Evolutionary conservation across 2,113 vertebrate genomes (phyloP).

Genomic region (Forbesichthys agassizii): DNA sequence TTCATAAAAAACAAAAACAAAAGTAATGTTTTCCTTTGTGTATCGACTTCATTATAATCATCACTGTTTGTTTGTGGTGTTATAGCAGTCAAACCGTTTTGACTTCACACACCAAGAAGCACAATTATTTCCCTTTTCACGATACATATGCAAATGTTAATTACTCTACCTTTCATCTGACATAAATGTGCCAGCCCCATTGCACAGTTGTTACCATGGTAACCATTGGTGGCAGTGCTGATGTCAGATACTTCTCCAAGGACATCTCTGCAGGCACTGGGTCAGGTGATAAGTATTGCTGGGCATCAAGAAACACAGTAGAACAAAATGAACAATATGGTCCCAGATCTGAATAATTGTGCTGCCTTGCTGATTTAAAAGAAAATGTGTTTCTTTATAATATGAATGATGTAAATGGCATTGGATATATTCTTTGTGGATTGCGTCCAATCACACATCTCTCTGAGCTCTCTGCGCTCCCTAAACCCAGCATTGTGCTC

Average conservation of each 20-base stretch:
- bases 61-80: neutral
- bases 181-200: slow-evolving; percentile 36
- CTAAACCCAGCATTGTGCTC: slow-evolving; percentile 36
- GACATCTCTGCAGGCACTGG: slow-evolving; percentile 59
- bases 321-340: slow-evolving; percentile 53
- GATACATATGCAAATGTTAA: slow-evolving; percentile 67
- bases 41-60: neutral
- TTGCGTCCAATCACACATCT: slow-evolving; percentile 28
- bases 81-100: slow-evolving; percentile 20
- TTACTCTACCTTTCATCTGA: slow-evolving; percentile 59
- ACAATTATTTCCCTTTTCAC: slow-evolving; percentile 61
- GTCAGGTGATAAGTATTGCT: slow-evolving; percentile 51
- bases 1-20: neutral
- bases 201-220: slow-evolving; percentile 65
- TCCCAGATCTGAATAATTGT: slow-evolving; percentile 11
- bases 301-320: slow-evolving; percentile 44
- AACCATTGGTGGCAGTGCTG: slow-evolving; percentile 65
- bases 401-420: slow-evolving; percentile 26
- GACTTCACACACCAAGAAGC: slow-evolving; percentile 55
- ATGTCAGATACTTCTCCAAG: slow-evolving; percentile 71
- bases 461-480: slow-evolving; percentile 42
- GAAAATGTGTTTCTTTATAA: slow-evolving; percentile 2
- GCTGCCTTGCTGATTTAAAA: slow-evolving; percentile 6
- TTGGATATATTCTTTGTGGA: slow-evolving; percentile 37
- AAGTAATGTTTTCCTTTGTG: slow-evolving; percentile 42